A percentile compares a stretch with the other conserved stretches of the same genome.
These are phyloP conservation scores for Hepsetus odoe DNA, from an alignment of 2,113 vertebrate genomes.

Conservation along the genomic window DNA sequence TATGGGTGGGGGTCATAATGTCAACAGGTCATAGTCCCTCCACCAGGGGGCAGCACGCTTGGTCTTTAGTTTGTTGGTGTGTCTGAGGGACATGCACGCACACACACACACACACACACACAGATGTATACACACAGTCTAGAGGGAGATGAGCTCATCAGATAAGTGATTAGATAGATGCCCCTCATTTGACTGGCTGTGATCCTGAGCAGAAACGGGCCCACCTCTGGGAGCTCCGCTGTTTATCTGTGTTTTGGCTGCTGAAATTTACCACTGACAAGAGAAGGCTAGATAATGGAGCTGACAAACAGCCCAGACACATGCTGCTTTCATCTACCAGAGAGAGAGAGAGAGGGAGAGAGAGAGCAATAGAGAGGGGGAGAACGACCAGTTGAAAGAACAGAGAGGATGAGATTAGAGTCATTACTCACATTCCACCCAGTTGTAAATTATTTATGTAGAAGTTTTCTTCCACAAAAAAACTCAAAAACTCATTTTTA, in stretches of 20 bases:
- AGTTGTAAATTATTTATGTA: conserved; percentile 71
- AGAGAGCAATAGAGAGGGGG: conserved; percentile 35
- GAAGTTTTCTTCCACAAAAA: too few relatives aligned
- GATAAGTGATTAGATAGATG: conserved; percentile 76
- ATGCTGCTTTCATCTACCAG: conserved; percentile 67
- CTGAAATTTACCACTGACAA: conserved; percentile 71
- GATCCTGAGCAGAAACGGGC: conserved; percentile 70
- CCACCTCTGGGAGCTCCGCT: conserved; percentile 64
- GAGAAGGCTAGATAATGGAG: conserved; percentile 67
- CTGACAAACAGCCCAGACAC: conserved; percentile 66
- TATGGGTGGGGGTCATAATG: conserved; percentile 20
- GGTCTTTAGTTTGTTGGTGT: conserved; percentile 10
- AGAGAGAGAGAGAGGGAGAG: conserved; percentile 51
- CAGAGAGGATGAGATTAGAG: conserved; percentile 68
- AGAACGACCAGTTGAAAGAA: conserved; percentile 64
- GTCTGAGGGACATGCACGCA: background rate
- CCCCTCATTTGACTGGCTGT: conserved; percentile 66
- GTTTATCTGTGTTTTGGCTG: conserved; percentile 72
- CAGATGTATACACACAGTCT: conserved; percentile 23
- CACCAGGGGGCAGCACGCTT: conserved; percentile 54
- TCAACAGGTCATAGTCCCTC: conserved; percentile 39
- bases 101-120: conserved; percentile 19
- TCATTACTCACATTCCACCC: conserved; percentile 68
- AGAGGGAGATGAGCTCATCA: conserved; percentile 67
- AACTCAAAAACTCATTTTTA: too few relatives aligned